These are phyloP conservation scores for Euclidia mi DNA, from an alignment of 2,888 invertebrate species.

Conservation along the genomic window DNA sequence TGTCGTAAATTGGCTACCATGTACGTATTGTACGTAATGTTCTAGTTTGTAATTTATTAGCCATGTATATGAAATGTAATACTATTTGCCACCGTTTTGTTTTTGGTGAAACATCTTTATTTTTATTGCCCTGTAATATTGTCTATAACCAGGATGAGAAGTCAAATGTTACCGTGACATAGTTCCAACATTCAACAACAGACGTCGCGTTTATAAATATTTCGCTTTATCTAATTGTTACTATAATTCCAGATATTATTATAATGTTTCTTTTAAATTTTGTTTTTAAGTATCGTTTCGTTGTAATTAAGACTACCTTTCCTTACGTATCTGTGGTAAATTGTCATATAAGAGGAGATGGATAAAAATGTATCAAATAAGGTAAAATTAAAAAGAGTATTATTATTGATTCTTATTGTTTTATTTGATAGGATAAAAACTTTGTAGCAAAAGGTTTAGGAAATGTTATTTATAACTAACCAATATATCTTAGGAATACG, in stretches of 20 bases:
- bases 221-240: not conserved
- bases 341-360: not conserved
- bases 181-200: not conserved
- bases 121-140: too few species aligned
- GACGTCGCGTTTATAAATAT: not conserved
- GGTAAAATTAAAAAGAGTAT: conserved; percentile 30
- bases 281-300: too few species aligned
- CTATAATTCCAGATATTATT: not conserved
- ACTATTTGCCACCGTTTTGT: too few species aligned
- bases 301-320: too few species aligned
- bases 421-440: conserved; percentile 49
- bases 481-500: too few species aligned
- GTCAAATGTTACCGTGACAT: not conserved
- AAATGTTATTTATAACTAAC: too few species aligned
- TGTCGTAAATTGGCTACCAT: conserved; percentile 23
- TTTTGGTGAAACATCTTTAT: too few species aligned
- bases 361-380: not conserved
- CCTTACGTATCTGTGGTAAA: too few species aligned
- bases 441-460: conserved; percentile 42
- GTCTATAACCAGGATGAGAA: too few species aligned
- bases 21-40: not conserved
- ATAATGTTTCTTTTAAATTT: not conserved
- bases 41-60: too few species aligned
- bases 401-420: conserved; percentile 44
- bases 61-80: too few species aligned